Percentiles rank a stretch among this genome's conserved stretches.
These are phyloP conservation scores for Dermolepida albohirtum DNA, from an alignment of 2,888 invertebrate genomes.

Conservation along the genomic window DNA sequence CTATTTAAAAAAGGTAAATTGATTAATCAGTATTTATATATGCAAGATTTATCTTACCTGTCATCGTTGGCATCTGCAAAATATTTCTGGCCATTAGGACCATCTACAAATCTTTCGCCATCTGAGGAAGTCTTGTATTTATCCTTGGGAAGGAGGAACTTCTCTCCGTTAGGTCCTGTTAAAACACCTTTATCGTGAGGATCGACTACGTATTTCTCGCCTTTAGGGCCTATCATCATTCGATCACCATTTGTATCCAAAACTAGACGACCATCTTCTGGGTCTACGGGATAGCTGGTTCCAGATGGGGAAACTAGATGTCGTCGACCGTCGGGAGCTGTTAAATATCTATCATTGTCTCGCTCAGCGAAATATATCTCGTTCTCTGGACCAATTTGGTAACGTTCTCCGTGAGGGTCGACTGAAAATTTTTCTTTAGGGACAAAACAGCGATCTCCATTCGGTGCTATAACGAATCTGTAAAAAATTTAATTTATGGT, in stretches of 20 bases:
- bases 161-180: conserved; percentile 40
- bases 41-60: conserved; percentile 10
- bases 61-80: conserved; percentile 41
- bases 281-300: conserved; percentile 34
- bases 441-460: conserved; percentile 43
- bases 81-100: conserved; percentile 35
- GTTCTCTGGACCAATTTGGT: conserved; percentile 27
- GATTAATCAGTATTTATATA: no score
- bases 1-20: background rate
- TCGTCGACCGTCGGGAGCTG: conserved; percentile 17
- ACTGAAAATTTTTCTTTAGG: conserved; percentile 37
- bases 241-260: conserved; percentile 26
- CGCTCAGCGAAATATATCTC: conserved; percentile 36
- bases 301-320: conserved; percentile 33
- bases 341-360: conserved; percentile 39
- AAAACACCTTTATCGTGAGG: conserved; percentile 33
- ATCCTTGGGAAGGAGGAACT: conserved; percentile 36
- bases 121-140: conserved; percentile 26
- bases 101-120: conserved; percentile 38
- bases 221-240: conserved; percentile 38
- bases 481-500: background rate
- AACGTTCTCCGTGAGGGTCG: conserved; percentile 35
- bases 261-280: conserved; percentile 39
- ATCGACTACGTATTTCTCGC: conserved; percentile 37
- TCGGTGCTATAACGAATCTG: conserved; percentile 37